A percentile compares a stretch with the other conserved stretches of the same genome.
These are phyloP conservation scores for Plecotus auritus DNA, from an alignment of 2,113 vertebrate species.

Conservation along the genomic window DNA sequence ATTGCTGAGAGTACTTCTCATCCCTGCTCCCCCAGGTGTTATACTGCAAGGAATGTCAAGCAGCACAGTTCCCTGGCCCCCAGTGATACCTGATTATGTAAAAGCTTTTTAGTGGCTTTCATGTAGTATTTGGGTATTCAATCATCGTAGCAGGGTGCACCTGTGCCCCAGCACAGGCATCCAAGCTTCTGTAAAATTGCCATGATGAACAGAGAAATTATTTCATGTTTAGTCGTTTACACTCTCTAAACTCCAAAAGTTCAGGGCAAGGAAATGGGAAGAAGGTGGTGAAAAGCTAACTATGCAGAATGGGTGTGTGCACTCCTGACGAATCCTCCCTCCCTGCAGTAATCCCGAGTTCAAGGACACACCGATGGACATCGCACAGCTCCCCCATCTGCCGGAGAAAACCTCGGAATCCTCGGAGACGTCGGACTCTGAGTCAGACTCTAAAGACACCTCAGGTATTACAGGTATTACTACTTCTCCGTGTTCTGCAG, in stretches of 20 bases:
- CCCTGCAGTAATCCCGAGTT: constrained; percentile 91
- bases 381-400: constrained; percentile 94
- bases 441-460: constrained; percentile 98
- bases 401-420: constrained; percentile 97
- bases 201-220: constrained; percentile 37
- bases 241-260: constrained; percentile 61
- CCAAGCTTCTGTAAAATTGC: constrained; percentile 58
- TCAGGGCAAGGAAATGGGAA: constrained; percentile 43
- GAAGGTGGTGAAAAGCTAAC: constrained; percentile 37
- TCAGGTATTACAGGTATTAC: constrained; percentile 87
- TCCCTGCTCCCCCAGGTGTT: not conserved
- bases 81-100: constrained; percentile 65
- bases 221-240: constrained; percentile 50
- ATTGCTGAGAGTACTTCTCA: not conserved
- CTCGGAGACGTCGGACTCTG: constrained; percentile 96
- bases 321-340: constrained; percentile 61
- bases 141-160: constrained; percentile 23
- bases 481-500: constrained; percentile 38
- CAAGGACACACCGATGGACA: constrained; percentile 97
- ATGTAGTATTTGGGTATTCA: constrained; percentile 34
- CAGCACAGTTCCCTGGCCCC: constrained; percentile 14
- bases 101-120: constrained; percentile 70
- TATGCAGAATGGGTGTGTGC: not conserved
- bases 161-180: not conserved
- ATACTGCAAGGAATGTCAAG: not conserved